phyloP scores from a whole-genome alignment of 37 sponge, comb jelly and placozoan genomes.

The Chondrilla cf. caribensis region DNA sequence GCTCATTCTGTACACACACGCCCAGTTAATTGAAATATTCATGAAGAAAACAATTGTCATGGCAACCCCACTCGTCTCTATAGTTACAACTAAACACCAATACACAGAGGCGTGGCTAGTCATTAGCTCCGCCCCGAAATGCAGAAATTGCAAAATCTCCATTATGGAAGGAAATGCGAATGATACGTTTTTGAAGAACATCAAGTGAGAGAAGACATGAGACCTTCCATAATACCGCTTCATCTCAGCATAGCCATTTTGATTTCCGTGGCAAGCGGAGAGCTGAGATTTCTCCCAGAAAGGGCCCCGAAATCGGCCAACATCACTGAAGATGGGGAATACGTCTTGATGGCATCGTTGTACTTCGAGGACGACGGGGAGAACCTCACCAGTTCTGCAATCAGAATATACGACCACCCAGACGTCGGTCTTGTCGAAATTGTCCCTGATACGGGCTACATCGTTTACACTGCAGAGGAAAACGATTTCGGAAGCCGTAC shows the following conservation, averaged over 20 bases:
- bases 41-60: not conserved
- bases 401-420: conserved; percentile 44
- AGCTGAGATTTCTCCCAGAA: not conserved
- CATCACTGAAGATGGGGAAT: conserved; percentile 61
- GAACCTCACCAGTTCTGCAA: conserved; percentile 47
- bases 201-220: not conserved
- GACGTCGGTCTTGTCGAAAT: conserved; percentile 31
- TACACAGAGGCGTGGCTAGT: conserved; percentile 1
- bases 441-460: conserved; percentile 51
- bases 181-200: not conserved
- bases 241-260: not conserved
- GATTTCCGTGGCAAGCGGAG: not conserved
- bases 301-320: not conserved
- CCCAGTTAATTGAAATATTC: conserved; percentile 3
- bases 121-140: conserved; percentile 16
- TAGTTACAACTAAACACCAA: conserved; percentile 20
- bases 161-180: not conserved
- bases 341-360: conserved; percentile 52
- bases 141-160: not conserved
- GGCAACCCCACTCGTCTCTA: not conserved
- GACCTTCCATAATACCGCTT: not conserved
- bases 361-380: conserved; percentile 77
- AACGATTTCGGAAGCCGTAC: conserved; percentile 58
- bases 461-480: conserved; percentile 37
- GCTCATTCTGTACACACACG: not conserved